Conservation (phyloP, 2,888 invertebrate species). For the Mythimna loreyi region DNA sequence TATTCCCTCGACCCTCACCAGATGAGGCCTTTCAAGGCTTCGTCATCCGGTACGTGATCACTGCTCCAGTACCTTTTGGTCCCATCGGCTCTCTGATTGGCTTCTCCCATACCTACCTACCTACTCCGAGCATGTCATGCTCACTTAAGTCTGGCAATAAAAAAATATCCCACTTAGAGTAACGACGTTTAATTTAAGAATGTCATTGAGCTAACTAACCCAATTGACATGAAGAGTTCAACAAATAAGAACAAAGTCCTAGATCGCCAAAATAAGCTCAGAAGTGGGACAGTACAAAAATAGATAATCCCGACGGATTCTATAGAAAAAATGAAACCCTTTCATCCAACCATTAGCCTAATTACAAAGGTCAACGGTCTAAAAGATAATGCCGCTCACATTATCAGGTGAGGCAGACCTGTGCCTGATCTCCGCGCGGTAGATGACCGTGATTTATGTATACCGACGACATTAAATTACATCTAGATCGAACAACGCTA, state of each 20-base stretch:
- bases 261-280: conserved; percentile 6
- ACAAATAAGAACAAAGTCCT: conserved; percentile 2
- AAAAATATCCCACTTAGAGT: background rate
- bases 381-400: conserved; percentile 73
- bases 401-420: conserved; percentile 81
- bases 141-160: background rate
- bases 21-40: too few species aligned
- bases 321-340: conserved; percentile 15
- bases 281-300: conserved; percentile 22
- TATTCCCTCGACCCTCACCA: too few species aligned
- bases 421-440: conserved; percentile 80
- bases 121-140: too few species aligned
- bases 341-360: conserved; percentile 63
- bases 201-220: conserved; percentile 4
- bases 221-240: conserved; percentile 26
- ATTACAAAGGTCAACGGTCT: conserved; percentile 74
- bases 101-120: too few species aligned
- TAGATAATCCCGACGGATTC: background rate
- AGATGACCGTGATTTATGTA: conserved; percentile 89
- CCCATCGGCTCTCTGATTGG: too few species aligned
- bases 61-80: too few species aligned
- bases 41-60: too few species aligned
- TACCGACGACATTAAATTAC: conserved; percentile 89
- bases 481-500: conserved; percentile 89
- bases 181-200: background rate